Percentiles rank a stretch among this genome's conserved stretches.
Conservation (phyloP, 1,140 invertebrate genomes). For the Camponotus pennsylvanicus region DNA sequence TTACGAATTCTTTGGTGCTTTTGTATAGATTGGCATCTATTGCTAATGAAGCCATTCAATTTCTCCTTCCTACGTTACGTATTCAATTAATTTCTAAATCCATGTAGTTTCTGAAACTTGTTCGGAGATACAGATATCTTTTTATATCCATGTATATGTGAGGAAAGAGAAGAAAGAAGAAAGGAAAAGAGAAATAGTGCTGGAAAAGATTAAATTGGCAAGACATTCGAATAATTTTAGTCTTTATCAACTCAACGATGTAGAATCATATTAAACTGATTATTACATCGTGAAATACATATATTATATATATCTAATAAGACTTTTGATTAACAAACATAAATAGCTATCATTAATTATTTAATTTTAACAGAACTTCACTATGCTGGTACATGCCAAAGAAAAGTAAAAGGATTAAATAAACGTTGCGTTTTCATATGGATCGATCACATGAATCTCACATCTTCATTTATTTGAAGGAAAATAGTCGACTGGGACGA, state of each 20-base stretch:
- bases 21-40: background rate
- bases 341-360: background rate
- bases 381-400: background rate
- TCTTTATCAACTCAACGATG: constrained; percentile 26
- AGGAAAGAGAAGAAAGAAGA: background rate
- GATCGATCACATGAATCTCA: background rate
- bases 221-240: constrained; percentile 70
- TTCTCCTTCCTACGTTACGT: background rate
- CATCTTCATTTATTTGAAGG: constrained; percentile 41
- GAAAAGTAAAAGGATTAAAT: background rate
- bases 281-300: constrained; percentile 14
- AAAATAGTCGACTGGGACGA: constrained; percentile 43
- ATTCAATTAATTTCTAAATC: constrained; percentile 68
- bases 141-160: background rate
- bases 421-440: background rate
- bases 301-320: background rate
- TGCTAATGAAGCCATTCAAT: constrained; percentile 58
- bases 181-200: background rate
- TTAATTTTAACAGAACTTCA: background rate
- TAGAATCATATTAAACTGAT: constrained; percentile 47
- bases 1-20: background rate
- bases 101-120: background rate
- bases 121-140: constrained; percentile 15
- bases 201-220: constrained; percentile 62
- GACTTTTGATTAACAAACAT: background rate